phyloP scores from a whole-genome alignment of 2,113 vertebrate species.

The Prolemur simus region DNA sequence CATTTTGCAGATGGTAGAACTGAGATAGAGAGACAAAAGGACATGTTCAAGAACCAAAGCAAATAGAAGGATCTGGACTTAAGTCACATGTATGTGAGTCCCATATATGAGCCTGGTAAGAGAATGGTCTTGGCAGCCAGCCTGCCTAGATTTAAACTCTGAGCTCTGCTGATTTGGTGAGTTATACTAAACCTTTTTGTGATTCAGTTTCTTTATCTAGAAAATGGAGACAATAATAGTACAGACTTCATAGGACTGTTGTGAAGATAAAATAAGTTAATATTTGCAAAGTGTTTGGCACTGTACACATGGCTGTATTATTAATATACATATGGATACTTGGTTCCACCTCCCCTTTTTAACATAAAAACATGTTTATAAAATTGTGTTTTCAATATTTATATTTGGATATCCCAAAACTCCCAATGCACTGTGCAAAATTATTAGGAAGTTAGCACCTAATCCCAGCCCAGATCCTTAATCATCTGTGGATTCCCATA shows the following conservation, averaged over 20 bases:
- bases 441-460: not conserved
- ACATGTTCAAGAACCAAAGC: not conserved
- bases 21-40: not conserved
- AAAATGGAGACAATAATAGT: not conserved
- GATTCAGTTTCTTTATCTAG: not conserved
- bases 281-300: not conserved
- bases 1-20: not conserved
- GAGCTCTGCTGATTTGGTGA: not conserved
- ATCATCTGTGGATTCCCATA: not conserved
- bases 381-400: not conserved
- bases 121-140: not conserved
- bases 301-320: not conserved
- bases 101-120: accelerated
- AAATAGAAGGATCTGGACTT: not conserved
- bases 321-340: not conserved
- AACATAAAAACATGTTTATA: not conserved
- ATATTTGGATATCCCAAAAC: not conserved
- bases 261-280: not conserved
- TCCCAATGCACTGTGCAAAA: not conserved
- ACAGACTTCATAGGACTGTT: not conserved
- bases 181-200: not conserved
- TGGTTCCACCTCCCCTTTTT: not conserved
- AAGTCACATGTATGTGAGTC: not conserved
- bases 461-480: not conserved
- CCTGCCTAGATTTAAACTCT: not conserved